Conservation (phyloP, 2,888 invertebrate genomes). For the Palloptera scutellata region DNA sequence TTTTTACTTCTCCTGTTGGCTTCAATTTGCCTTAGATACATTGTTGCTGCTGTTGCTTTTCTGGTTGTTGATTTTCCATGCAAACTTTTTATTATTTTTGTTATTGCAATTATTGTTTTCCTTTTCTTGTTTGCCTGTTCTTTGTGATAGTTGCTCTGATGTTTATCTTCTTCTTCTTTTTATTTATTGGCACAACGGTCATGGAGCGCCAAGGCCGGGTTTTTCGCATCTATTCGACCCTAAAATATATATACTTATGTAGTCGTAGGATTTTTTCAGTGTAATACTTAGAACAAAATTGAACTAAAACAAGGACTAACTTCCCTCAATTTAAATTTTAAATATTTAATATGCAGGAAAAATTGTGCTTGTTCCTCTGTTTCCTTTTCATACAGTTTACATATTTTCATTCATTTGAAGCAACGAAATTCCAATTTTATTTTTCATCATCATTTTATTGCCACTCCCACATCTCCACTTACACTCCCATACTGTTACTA, state of each 20-base stretch:
- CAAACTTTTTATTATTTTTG: not conserved
- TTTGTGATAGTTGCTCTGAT: constrained; percentile 17
- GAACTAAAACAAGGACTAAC: not conserved
- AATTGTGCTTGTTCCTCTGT: not conserved
- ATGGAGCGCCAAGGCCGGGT: too few relatives aligned
- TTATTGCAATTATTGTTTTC: not conserved
- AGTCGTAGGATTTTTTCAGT: too few relatives aligned
- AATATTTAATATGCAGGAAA: not conserved
- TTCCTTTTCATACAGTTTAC: not conserved
- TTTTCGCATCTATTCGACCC: too few relatives aligned
- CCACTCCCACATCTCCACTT: too few relatives aligned
- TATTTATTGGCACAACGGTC: too few relatives aligned
- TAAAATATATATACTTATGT: too few relatives aligned
- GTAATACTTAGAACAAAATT: too few relatives aligned
- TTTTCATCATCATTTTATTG: too few relatives aligned
- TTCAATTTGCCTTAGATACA: constrained; percentile 13
- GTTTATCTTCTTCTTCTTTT: not conserved
- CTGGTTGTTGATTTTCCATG: not conserved
- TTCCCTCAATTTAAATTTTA: constrained; percentile 15
- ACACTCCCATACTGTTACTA: too few relatives aligned
- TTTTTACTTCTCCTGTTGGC: too few relatives aligned
- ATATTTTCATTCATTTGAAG: not conserved
- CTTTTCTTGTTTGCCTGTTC: not conserved
- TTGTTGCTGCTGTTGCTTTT: too few relatives aligned
- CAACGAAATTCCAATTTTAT: too few relatives aligned